A percentile compares a stretch with the other conserved stretches of the same genome.
Conservation (phyloP, 2,797 vertebrate species). For the Ciconia nigra region DNA sequence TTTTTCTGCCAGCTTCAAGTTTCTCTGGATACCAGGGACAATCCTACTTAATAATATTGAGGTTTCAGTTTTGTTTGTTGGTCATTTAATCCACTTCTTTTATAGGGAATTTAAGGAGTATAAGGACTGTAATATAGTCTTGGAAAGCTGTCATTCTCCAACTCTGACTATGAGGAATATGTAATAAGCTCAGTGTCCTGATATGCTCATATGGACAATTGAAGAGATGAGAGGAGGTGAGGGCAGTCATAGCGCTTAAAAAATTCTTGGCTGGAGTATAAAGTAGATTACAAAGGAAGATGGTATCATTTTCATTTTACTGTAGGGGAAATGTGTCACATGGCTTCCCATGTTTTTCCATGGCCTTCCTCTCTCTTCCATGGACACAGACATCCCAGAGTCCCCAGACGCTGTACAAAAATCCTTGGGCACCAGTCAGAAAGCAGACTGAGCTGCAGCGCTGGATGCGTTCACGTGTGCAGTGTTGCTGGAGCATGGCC, state of each 20-base stretch:
- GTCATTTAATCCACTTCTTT: not conserved
- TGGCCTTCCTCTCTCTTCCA: not conserved
- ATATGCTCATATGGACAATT: not conserved
- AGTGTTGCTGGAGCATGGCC: not conserved
- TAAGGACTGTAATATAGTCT: not conserved
- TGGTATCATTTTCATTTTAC: not conserved
- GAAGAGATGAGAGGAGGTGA: not conserved
- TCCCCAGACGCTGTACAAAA: not conserved
- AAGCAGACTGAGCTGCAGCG: not conserved
- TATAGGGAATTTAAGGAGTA: not conserved
- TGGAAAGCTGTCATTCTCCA: not conserved
- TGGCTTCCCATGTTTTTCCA: not conserved
- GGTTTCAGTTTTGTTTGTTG: not conserved
- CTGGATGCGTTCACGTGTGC: fast-evolving
- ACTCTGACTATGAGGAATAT: not conserved
- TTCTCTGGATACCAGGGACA: not conserved
- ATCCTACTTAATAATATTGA: not conserved
- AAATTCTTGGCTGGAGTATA: not conserved
- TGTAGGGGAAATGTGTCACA: not conserved
- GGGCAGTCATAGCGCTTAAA: not conserved
- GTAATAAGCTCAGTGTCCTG: not conserved
- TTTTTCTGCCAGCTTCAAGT: not conserved
- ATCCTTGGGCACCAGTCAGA: not conserved
- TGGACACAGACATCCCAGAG: not conserved
- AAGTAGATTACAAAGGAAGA: not conserved